Conservation (phyloP, 2,113 vertebrate species). For the Sinocyclocheilus anshuiensis region DNA sequence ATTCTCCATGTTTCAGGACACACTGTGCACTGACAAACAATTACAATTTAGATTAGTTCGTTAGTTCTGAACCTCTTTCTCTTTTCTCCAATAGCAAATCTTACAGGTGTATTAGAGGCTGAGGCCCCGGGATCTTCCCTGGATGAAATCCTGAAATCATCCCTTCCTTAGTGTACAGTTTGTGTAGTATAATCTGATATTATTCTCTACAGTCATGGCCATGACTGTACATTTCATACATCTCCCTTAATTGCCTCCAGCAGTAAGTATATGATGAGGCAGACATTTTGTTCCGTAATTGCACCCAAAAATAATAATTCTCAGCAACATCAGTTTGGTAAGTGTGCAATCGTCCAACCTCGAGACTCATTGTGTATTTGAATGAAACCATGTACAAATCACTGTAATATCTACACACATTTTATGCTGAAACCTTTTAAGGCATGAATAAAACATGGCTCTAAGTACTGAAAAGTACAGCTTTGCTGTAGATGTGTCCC, state of each 20-base stretch:
- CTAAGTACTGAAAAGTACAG: slow-evolving; percentile 34
- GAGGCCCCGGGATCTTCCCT: too few species aligned
- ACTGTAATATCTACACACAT: slow-evolving; percentile 37
- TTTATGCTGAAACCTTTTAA: slow-evolving; percentile 48
- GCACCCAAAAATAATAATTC: neutral
- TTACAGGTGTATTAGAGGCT: neutral
- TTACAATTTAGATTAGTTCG: too few species aligned
- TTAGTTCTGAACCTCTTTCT: too few species aligned
- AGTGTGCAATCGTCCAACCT: slow-evolving; percentile 13
- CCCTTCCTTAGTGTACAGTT: neutral
- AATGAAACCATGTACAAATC: slow-evolving; percentile 48
- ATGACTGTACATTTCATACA: neutral
- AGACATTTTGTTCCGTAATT: slow-evolving; percentile 23
- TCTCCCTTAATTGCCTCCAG: neutral
- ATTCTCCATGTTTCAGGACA: too few species aligned
- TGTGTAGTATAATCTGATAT: neutral
- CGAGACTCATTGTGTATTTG: slow-evolving; percentile 43
- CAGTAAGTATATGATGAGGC: slow-evolving; percentile 33
- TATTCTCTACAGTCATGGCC: neutral
- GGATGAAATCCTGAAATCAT: neutral
- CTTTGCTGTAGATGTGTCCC: slow-evolving; percentile 32
- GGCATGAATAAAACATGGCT: slow-evolving; percentile 60
- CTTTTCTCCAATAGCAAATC: too few species aligned
- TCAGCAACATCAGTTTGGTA: slow-evolving; percentile 10
- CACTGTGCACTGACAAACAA: too few species aligned